Base-by-base conservation (phyloP, 2,797 vertebrate genomes). In the Gobionotothen gibberifrons region DNA sequence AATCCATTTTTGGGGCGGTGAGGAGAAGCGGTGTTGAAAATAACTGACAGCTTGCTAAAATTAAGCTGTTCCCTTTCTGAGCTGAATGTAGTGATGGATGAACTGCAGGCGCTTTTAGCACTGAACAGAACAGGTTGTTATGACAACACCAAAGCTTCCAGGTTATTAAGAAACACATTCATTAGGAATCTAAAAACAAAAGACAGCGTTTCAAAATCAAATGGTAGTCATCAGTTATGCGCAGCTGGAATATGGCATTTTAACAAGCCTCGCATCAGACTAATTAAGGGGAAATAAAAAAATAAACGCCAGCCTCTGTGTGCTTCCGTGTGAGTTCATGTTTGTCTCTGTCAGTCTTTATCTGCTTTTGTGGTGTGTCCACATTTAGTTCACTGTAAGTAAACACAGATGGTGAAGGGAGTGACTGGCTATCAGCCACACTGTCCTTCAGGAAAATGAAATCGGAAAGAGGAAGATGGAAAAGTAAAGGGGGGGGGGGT, bases 91-190 rank as follows among this genome's bases (percentile, higher is more conserved):
- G 51, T 66, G 58, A 85, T 77, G 69, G 60, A 83, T 82, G 70
- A 63, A 70, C 68, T 60, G 71, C 62, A 42, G 53, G 42, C 72
- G 59, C 64, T 84, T 81, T 78, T 56, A 65, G 46, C 59, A 15
- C 49, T 49, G 21, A 77, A 60, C 36, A 54, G 46, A 82, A 62
- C 48, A 65, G 72, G 65, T 74, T 90, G 71, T 78, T 61, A 65
- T 12, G 42, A 76, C 64, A 22, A 32, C 52, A 56, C 61, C 64
- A 51, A 71, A 75, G 71, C 82, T 79, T 82, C 82, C 7, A 42
- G 51, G 69, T 81, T 83, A 86, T 86, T 87, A 69, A 85, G 76
- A 78, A 88, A 82, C 78, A 81, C 71, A 74, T 87, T 87, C 52
- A 87, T 90, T 84, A 82, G 67, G 66, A 55, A 64, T 42, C 63